Base-by-base conservation (phyloP, 2,888 invertebrate species). In the Chirona hameri region DNA sequence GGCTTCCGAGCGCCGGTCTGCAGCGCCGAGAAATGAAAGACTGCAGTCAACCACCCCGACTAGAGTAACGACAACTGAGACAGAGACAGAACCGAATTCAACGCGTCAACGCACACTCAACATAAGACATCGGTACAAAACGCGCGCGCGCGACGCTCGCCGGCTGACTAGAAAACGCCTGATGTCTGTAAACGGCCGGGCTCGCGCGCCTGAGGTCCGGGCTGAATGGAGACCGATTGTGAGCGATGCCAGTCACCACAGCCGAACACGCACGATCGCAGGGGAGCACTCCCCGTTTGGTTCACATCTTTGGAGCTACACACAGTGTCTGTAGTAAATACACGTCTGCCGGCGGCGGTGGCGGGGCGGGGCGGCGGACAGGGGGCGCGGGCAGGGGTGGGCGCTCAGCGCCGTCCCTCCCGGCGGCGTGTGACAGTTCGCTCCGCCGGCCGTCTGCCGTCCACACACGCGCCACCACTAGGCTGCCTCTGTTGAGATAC, bases 41-140 rank as follows among this genome's bases (percentile, higher is more conserved):
- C 69, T 69, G 69, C 65, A 65, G 65, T 65, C 65, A n/a, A n/a
- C 31, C 15, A 69, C 18, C 29, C 18, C 29, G 69, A 69, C 69
- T 69, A 69, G 69, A 69, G 69, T 31, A 69, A 18, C 65, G 12
- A 69, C 69, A 69, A 69, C 69, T 69, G 15, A 31, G 69, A 69
- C 15, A 69, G 3, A 31, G 69, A 69, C 15, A 69, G 3, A 29
- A 69, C 69, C 29, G 4, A 5, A 69, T 5, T 65, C n/a, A 27
- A 65, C 65, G n/a, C n/a, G 10, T n/a, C 24, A 10, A n/a, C 65
- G 10, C 12, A 27, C 65, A 65, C 27, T 27, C 10, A 65, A 65
- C 65, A 65, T 12, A 65, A 65, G 12, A 27, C 52, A n/a, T 65
- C 65, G 65, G 65, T 65, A 65, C 65, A 65, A 27, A n/a, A 27